Conservation (phyloP, 2,888 invertebrate genomes). For the Meiosimyza platycephala region DNA sequence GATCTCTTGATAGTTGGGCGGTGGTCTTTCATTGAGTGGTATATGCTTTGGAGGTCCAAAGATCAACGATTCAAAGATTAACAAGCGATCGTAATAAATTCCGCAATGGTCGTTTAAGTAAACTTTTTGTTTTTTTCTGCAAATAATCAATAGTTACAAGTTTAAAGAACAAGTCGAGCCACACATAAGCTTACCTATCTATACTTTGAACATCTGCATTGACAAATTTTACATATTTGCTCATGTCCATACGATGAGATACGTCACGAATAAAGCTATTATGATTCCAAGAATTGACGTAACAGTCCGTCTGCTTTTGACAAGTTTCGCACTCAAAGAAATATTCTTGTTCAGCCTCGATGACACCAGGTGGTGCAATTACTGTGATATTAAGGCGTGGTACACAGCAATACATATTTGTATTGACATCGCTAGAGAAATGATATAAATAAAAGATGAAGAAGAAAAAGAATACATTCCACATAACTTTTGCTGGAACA, state of each 20-base stretch:
- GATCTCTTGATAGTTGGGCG: conserved; percentile 54
- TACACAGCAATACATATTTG: conserved; percentile 48
- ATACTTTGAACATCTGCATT: conserved; percentile 48
- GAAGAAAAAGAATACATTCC: too few species aligned
- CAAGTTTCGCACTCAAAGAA: conserved; percentile 49
- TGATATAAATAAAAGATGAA: too few species aligned
- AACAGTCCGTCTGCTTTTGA: conserved; percentile 42
- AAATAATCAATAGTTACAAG: neutral
- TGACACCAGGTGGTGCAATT: conserved; percentile 48
- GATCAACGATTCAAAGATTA: conserved; percentile 48
- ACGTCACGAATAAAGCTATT: conserved; percentile 52
- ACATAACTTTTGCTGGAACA: too few species aligned
- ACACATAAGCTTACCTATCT: conserved; percentile 46
- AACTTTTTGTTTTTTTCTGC: conserved; percentile 47
- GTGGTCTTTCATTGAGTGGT: conserved; percentile 23
- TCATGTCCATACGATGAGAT: conserved; percentile 53
- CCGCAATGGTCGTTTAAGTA: conserved; percentile 48
- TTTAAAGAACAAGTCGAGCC: too few species aligned
- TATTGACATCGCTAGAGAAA: conserved; percentile 34
- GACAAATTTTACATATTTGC: conserved; percentile 54
- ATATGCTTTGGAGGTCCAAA: conserved; percentile 43
- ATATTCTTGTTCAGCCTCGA: conserved; percentile 55
- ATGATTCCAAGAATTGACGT: conserved; percentile 45
- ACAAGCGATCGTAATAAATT: conserved; percentile 53
- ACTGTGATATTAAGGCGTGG: conserved; percentile 53